Conservation (phyloP, 1,140 invertebrate species). For the Atta colombica region DNA sequence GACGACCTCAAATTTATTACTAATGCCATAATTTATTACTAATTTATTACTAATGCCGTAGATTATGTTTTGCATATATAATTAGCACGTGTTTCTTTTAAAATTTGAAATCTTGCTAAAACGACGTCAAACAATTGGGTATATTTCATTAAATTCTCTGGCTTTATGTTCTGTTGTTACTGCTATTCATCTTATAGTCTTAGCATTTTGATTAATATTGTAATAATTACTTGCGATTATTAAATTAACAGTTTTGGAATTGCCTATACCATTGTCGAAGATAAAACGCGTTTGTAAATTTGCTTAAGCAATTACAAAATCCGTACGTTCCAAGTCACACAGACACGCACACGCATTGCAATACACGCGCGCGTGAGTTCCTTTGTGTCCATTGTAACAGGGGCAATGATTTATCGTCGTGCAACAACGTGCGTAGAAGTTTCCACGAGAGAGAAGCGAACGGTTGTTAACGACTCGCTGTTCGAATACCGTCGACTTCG, state of each 20-base stretch:
- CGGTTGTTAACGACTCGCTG: conserved; percentile 58
- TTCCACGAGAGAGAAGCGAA: conserved; percentile 60
- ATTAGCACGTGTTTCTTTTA: not conserved
- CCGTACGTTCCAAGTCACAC: not conserved
- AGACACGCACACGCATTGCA: not conserved
- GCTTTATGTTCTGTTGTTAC: not conserved
- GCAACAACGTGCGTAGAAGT: conserved; percentile 63
- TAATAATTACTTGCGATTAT: not conserved
- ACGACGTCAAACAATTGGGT: not conserved
- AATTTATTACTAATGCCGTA: not conserved
- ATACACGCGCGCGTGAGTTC: conserved; percentile 26
- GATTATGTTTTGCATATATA: not conserved
- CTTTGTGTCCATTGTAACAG: conserved; percentile 54
- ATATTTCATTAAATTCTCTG: not conserved
- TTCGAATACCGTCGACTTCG: conserved; percentile 58
- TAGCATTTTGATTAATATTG: not conserved
- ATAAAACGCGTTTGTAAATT: conserved; percentile 3
- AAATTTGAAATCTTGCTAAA: not conserved
- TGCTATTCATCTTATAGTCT: not conserved
- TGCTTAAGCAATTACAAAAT: conserved; percentile 40
- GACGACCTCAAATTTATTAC: not conserved
- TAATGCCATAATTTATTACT: too few relatives aligned
- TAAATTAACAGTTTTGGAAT: conserved; percentile 4
- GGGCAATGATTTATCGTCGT: conserved; percentile 63
- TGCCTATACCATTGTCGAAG: not conserved